Percentiles rank a stretch among this genome's conserved stretches.
phyloP scores from a whole-genome alignment of 1,140 invertebrate genomes.

The Carposina sasakii region DNA sequence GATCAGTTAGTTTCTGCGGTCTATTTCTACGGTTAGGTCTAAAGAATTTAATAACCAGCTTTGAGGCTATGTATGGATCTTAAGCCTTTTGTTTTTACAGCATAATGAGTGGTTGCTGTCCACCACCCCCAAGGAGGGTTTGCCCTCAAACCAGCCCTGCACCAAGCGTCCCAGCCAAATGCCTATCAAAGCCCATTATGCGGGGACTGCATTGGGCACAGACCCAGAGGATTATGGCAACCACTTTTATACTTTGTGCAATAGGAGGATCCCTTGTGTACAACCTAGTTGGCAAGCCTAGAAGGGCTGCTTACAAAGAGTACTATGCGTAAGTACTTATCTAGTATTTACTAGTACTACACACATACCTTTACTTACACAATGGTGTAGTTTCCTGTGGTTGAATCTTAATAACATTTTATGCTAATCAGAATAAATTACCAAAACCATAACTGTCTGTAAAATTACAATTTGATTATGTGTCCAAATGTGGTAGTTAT shows the following conservation, averaged over 20 bases:
- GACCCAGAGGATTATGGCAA: constrained; percentile 29
- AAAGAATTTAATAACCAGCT: neutral
- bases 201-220: constrained; percentile 45
- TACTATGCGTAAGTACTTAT: constrained; percentile 60
- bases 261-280: constrained; percentile 29
- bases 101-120: neutral
- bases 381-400: too few species aligned
- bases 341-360: too few species aligned
- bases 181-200: constrained; percentile 20
- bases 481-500: too few species aligned
- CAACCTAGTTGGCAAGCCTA: constrained; percentile 26
- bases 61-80: neutral
- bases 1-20: too few species aligned
- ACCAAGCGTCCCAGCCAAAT: neutral
- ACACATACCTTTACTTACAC: too few species aligned
- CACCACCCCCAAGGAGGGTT: neutral
- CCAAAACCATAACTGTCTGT: too few species aligned
- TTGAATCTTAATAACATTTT: too few species aligned
- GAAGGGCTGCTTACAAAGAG: constrained; percentile 36
- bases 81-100: neutral
- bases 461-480: too few species aligned
- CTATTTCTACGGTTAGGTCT: too few species aligned
- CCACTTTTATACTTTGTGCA: constrained; percentile 21
- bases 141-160: neutral
- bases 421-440: too few species aligned